phyloP scores from a whole-genome alignment of 2,113 vertebrate genomes.

The Zapus hudsonius region DNA sequence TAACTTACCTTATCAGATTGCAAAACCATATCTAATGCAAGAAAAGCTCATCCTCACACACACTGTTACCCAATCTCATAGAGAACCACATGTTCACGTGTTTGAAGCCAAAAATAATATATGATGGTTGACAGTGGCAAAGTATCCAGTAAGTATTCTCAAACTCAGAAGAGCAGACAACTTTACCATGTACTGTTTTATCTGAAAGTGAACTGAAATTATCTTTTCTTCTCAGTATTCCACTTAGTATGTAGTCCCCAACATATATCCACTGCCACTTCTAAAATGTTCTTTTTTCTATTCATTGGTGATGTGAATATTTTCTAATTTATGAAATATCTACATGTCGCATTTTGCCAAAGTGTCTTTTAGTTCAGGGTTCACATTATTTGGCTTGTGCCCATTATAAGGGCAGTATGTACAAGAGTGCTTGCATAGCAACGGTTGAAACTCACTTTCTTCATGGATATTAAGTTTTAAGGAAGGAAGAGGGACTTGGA shows the following conservation, averaged over 20 bases:
- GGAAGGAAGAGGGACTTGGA: neutral
- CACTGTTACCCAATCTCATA: conserved; percentile 33
- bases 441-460: neutral
- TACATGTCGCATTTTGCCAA: neutral
- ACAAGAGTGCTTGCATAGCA: neutral
- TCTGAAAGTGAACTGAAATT: neutral
- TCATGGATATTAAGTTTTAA: neutral
- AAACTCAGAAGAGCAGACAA: conserved; percentile 50
- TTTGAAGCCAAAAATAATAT: conserved; percentile 66
- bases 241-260: neutral
- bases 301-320: neutral
- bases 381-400: neutral
- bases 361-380: neutral
- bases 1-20: conserved; percentile 66
- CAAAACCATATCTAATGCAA: conserved; percentile 70
- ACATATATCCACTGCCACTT: neutral
- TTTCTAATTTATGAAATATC: conserved; percentile 27
- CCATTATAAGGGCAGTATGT: neutral
- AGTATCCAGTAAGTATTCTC: conserved; percentile 33
- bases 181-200: neutral
- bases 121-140: conserved; percentile 38
- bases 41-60: conserved; percentile 66
- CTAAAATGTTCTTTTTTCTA: neutral
- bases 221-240: conserved; percentile 25
- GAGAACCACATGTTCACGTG: conserved; percentile 64